These are phyloP conservation scores for Trematomus bernacchii DNA, from an alignment of 2,797 vertebrate species.

Conservation along the genomic window DNA sequence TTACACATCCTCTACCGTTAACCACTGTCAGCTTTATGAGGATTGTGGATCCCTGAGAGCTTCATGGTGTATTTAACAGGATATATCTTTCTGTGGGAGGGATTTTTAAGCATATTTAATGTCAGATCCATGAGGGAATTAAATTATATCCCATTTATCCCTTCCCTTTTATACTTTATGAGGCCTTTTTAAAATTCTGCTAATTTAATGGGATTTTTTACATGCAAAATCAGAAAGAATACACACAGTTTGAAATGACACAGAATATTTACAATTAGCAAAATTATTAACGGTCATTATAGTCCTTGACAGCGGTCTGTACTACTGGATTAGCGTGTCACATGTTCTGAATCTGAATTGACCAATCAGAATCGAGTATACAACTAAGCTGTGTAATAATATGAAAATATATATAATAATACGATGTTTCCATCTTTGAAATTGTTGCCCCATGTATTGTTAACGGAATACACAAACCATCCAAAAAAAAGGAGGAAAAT, in stretches of 20 bases:
- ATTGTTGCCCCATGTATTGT: neutral
- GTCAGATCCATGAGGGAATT: neutral
- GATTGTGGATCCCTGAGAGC: slow-evolving; percentile 10
- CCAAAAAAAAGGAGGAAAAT: too few relatives aligned
- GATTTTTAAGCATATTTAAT: neutral
- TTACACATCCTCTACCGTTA: neutral
- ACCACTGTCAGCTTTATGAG: neutral
- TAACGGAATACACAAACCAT: too few relatives aligned
- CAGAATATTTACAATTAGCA: too few relatives aligned
- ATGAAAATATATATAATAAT: too few relatives aligned
- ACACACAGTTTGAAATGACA: neutral
- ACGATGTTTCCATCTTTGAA: neutral
- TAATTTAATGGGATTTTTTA: neutral
- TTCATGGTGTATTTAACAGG: neutral
- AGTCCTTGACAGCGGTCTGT: too few relatives aligned
- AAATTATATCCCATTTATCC: too few relatives aligned
- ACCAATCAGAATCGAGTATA: too few relatives aligned
- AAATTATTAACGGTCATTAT: too few relatives aligned
- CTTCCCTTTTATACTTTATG: neutral
- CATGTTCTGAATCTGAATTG: too few relatives aligned
- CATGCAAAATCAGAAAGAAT: neutral
- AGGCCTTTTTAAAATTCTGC: neutral
- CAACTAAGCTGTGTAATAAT: too few relatives aligned
- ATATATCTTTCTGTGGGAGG: neutral
- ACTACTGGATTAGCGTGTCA: too few relatives aligned